Base-by-base conservation (phyloP, 2,797 vertebrate species). In the Sternarchorhynchus goeldii region DNA sequence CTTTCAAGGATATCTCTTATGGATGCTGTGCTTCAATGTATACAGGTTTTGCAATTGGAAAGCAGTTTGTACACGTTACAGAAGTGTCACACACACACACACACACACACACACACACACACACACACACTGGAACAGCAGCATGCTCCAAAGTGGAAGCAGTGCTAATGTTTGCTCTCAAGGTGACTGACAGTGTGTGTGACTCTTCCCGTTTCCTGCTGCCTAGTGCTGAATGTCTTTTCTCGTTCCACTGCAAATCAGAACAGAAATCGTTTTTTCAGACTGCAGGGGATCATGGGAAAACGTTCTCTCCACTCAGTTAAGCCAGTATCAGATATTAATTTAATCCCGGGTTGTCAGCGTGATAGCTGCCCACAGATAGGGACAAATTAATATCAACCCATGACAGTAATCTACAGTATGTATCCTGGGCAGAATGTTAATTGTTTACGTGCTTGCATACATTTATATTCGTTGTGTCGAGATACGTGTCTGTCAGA, bases 321-420 rank as follows among this genome's bases (percentile, higher is more conserved):
- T 21, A 31, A 76, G 31, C 39, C 64, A 66, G 73, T 60, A 77
- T 67, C 65, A 75, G 55, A 68, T 77, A 75, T 67, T 65, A 56
- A 81, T 84, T 79, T 58, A 65, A 68, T 81, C 73, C 45, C 31
- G 58, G 32, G 55, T 78, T 56, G 68, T 68, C 72, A 78, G 75
- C 72, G 77, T 73, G 68, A 79, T 1, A 14, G 14, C 66, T 69
- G 55, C 58, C 32, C 53, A 25, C 29, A 31, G 29, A 70, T 53
- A 32, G 50, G 41, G 50, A 34, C 20, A 73, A 77, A 74, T 68
- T 3, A 16, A 69, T 64, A 74, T 65, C 6, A 79, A 70, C 56
- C 18, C 20, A 56, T 70, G 60, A 45, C 71, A 53, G 62, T 21
- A 53, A 66, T 39, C 32, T 39, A 79, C 8, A 12, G 67, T 56